Evolutionary conservation across 1,140 invertebrate genomes (phyloP), one percentile per base, ranked within the genome.

Genomic region (Planococcus citri): DNA sequence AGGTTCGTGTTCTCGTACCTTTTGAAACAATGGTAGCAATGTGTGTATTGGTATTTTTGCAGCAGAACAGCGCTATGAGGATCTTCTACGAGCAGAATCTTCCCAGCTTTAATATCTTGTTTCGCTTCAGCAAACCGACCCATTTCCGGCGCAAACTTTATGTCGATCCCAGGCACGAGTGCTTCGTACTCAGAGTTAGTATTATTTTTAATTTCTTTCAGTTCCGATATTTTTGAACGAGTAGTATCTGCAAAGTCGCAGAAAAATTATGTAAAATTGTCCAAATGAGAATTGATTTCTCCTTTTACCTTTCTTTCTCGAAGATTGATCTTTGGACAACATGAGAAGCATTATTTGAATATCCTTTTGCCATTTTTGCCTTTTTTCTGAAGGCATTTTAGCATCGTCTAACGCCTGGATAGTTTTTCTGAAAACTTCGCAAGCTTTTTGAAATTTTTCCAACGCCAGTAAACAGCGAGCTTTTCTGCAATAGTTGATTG

Each of bases 1-100:
- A n/a, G 37, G 37, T n/a, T n/a, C n/a, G 12, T 33, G 3, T 33
- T 33, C 29, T 57, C 27, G 21, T n/a, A 85, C 82, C 85, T 83
- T 51, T 79, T 76, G 74, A 92, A 88, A 78, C 94, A 97, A 72
- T 90, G 80, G 73, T 91, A 87, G 74, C 89, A 92, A 77, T 91
- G 85, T n/a, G 83, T 85, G 72, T 83, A 80, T 27, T 83, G 79
- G 74, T 83, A 86, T 74, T 90, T 86, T 21, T 82, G 82, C n/a
- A 94, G 78, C 1, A 94, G 77, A 2, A 88, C 86, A 0, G 87
- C 82, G 70, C 87, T 86, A 74, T 87, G 86, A 1, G 93, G 85
- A 74, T 84, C 84, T 75, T 95, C 92, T 1, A 87, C 77, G 0
- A 87, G 77, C 27, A 94, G 73, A 64, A 87, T 80, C 74, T 89